phyloP scores from a whole-genome alignment of 2,113 vertebrate genomes.

The Centrocercus urophasianus region DNA sequence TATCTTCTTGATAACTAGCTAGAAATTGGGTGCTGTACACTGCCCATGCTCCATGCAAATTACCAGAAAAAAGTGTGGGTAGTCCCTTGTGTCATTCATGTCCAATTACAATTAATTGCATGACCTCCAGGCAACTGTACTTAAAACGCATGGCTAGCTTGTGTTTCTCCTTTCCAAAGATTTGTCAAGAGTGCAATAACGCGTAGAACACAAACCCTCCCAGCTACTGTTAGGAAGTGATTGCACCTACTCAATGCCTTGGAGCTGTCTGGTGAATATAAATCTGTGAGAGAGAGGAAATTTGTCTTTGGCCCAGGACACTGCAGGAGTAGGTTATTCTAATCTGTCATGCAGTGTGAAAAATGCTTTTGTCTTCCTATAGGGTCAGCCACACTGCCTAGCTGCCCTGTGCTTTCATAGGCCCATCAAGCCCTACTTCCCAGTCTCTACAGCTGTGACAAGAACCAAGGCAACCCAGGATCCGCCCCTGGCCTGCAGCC shows the following conservation, averaged over 20 bases:
- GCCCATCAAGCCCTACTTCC: background rate
- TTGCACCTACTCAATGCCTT: background rate
- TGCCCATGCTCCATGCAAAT: rapidly evolving
- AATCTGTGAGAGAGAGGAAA: background rate
- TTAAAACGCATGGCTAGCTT: background rate
- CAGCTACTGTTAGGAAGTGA: background rate
- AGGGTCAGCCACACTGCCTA: background rate
- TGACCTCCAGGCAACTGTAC: background rate
- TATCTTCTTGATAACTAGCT: background rate
- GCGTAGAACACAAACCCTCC: rapidly evolving
- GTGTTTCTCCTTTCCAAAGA: background rate
- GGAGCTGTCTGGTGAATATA: rapidly evolving
- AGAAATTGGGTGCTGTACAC: rapidly evolving
- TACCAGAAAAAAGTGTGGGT: background rate
- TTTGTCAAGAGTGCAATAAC: background rate
- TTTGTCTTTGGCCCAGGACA: background rate
- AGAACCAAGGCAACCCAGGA: background rate
- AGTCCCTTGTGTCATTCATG: background rate
- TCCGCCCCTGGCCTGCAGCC: background rate
- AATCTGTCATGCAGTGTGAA: background rate
- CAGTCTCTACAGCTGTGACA: background rate
- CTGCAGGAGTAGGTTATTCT: background rate
- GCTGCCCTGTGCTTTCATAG: no score
- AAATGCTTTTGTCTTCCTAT: background rate
- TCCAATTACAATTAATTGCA: background rate